A percentile compares a stretch with the other conserved stretches of the same genome.
These are phyloP conservation scores for Orientallactaga bullata DNA, from an alignment of 2,113 vertebrate genomes.

Conservation along the genomic window DNA sequence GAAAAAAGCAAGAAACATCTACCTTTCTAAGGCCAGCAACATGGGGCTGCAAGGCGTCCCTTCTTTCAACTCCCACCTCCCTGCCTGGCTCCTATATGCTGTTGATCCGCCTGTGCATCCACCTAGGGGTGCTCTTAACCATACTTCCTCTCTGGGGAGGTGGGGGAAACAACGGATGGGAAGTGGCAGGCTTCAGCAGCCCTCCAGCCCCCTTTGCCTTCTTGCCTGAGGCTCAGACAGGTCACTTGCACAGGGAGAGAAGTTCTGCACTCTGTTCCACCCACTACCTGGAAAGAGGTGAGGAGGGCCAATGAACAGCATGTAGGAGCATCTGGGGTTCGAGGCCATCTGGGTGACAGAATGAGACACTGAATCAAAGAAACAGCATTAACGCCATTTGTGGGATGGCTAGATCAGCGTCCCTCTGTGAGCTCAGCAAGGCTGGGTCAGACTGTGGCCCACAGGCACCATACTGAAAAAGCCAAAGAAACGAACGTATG, in stretches of 20 bases:
- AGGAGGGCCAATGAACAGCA: neutral
- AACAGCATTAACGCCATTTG: too few relatives aligned
- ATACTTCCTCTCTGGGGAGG: neutral
- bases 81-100: fast-evolving
- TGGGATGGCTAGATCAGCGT: neutral
- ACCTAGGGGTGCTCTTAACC: neutral
- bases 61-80: neutral
- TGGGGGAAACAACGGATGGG: fast-evolving
- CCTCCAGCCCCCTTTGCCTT: neutral
- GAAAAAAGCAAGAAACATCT: neutral
- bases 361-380: neutral
- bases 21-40: neutral
- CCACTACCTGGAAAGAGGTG: neutral
- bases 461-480: neutral
- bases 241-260: fast-evolving
- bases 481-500: neutral
- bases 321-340: neutral
- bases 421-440: neutral
- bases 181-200: too few relatives aligned
- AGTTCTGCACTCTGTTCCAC: neutral
- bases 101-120: neutral
- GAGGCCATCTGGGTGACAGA: neutral
- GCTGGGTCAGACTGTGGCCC: neutral
- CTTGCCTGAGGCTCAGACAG: neutral
- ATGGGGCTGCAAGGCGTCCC: fast-evolving